Conservation (phyloP, 2,113 vertebrate species). For the Podocnemis expansa region DNA sequence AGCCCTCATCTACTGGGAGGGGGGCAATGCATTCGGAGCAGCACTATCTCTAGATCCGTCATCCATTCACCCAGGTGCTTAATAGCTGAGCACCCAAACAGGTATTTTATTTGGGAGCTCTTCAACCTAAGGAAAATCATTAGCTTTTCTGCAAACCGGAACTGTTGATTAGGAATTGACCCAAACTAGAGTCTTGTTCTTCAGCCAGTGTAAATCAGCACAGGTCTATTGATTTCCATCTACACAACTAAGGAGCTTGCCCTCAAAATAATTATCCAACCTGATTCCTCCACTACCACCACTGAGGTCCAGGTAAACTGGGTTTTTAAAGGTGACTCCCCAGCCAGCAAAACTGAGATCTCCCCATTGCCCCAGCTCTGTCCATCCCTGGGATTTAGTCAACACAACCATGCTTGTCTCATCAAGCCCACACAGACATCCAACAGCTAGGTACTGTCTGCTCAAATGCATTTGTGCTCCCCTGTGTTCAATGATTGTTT, state of each 20-base stretch:
- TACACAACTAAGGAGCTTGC: neutral
- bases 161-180: neutral
- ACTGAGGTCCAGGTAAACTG: neutral
- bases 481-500: neutral
- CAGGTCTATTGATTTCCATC: neutral
- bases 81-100: neutral
- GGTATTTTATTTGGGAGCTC: neutral
- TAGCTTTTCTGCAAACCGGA: neutral
- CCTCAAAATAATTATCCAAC: neutral
- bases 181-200: neutral
- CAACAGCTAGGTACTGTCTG: accelerated
- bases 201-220: neutral
- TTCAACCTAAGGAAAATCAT: neutral
- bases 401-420: neutral
- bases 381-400: neutral
- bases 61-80: neutral
- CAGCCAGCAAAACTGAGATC: neutral
- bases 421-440: neutral
- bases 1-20: neutral
- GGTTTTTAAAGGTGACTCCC: neutral
- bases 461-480: neutral
- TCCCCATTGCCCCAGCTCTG: too few species aligned
- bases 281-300: neutral
- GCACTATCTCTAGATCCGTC: neutral
- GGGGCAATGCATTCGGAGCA: accelerated